Evolutionary conservation across 2,113 vertebrate species (phyloP).

Genomic region (Oryzias javanicus): DNA sequence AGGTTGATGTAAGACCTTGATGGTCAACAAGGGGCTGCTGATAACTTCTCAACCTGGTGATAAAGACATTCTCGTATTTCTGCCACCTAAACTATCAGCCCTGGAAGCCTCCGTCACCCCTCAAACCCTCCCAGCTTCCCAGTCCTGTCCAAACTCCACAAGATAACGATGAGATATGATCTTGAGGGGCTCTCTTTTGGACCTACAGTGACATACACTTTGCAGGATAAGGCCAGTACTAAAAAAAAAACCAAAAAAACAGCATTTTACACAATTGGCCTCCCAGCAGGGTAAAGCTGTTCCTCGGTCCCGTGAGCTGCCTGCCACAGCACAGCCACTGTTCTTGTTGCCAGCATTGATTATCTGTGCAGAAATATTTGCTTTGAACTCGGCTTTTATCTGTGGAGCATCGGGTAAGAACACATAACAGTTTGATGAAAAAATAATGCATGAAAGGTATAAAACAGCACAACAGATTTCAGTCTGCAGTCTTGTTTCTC

Average conservation of each 20-base stretch:
- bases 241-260: constrained; percentile 44
- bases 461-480: constrained; percentile 29
- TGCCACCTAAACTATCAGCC: constrained; percentile 9
- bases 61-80: constrained; percentile 44
- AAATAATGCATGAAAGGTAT: constrained; percentile 16
- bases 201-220: constrained; percentile 59
- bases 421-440: constrained; percentile 21
- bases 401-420: constrained; percentile 33
- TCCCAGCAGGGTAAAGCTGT: constrained; percentile 53
- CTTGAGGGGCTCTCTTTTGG: constrained; percentile 32
- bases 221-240: constrained; percentile 33
- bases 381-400: constrained; percentile 44
- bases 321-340: constrained; percentile 46
- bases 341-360: constrained; percentile 62
- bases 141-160: constrained; percentile 13
- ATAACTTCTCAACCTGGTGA: constrained; percentile 71
- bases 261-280: constrained; percentile 59
- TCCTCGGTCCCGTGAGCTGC: constrained; percentile 66
- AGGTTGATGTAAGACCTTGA: constrained; percentile 74
- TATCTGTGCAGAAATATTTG: constrained; percentile 50
- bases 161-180: constrained; percentile 49
- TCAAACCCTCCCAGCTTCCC: constrained; percentile 6
- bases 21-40: constrained; percentile 65
- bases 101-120: constrained; percentile 11
- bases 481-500: constrained; percentile 50